Evolutionary conservation across 2,113 vertebrate genomes (phyloP).

Genomic region (Lagopus leucura): DNA sequence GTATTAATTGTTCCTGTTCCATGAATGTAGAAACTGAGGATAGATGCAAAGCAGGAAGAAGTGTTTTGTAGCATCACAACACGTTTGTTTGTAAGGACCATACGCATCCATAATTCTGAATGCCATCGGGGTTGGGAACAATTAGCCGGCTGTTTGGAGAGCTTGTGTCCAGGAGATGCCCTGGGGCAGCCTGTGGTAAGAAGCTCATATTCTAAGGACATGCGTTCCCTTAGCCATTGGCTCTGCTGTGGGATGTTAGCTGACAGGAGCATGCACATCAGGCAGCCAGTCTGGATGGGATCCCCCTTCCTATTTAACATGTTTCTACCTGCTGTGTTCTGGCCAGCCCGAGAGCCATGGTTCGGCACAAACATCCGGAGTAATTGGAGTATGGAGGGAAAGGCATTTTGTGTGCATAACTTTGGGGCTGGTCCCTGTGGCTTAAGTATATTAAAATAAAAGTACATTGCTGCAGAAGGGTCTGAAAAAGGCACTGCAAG

Average conservation of each 20-base stretch:
- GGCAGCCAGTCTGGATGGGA: not conserved
- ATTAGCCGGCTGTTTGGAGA: not conserved
- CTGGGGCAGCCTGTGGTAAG: not conserved
- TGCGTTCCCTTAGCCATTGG: not conserved
- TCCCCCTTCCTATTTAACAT: not conserved
- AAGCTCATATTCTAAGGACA: not conserved
- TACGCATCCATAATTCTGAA: not conserved
- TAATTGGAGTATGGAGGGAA: not conserved
- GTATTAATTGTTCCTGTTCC: not conserved
- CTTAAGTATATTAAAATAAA: not conserved
- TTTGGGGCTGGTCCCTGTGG: conserved; percentile 20
- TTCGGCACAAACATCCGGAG: not conserved
- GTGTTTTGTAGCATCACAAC: not conserved
- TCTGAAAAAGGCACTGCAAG: not conserved
- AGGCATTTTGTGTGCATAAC: conserved; percentile 9
- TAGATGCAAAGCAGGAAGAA: not conserved
- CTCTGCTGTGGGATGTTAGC: not conserved
- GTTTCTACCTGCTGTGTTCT: not conserved
- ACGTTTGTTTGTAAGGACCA: accelerated
- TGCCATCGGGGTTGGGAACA: not conserved
- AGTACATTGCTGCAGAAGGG: not conserved
- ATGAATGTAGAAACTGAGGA: not conserved
- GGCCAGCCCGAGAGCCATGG: not conserved
- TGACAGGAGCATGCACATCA: not conserved
- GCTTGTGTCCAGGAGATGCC: not conserved